These are phyloP conservation scores for Cassiopea xamachana DNA, from an alignment of 30 jellyfish, hydroid and myxozoan genomes.

Conservation along the genomic window DNA sequence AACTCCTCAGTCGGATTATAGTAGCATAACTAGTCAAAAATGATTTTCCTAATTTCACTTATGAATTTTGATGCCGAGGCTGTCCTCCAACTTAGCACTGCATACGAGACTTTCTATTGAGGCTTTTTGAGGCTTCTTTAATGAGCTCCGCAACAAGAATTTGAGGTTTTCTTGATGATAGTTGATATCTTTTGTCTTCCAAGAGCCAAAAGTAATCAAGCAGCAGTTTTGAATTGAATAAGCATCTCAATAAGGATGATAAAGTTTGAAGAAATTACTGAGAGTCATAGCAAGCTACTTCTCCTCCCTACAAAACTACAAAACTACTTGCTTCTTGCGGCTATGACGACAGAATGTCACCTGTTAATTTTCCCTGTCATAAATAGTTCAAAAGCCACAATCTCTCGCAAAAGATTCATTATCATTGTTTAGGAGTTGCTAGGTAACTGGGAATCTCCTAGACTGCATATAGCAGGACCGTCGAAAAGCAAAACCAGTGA, in stretches of 20 bases:
- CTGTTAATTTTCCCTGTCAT: neutral
- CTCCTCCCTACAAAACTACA: neutral
- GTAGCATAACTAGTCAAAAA: too few species aligned
- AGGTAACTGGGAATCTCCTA: neutral
- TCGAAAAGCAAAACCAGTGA: neutral
- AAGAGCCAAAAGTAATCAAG: neutral
- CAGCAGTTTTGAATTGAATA: too few species aligned
- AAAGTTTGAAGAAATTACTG: neutral
- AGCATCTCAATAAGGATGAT: too few species aligned
- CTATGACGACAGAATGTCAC: constrained; percentile 6
- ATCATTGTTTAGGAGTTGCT: neutral
- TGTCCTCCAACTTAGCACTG: too few species aligned
- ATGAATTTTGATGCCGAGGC: too few species aligned
- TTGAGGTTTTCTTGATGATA: neutral
- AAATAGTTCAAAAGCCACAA: constrained; percentile 4
- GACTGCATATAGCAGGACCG: neutral
- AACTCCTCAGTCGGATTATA: too few species aligned
- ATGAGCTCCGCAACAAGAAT: too few species aligned
- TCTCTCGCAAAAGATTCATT: neutral
- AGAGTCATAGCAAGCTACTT: neutral
- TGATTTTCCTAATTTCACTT: too few species aligned
- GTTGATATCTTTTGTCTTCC: neutral
- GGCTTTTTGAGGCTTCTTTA: too few species aligned
- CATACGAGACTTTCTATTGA: too few species aligned
- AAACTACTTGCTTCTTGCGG: neutral